A percentile compares a stretch with the other conserved stretches of the same genome.
Evolutionary conservation across 2,113 vertebrate genomes (phyloP).

Genomic region (Antigone vipio): DNA sequence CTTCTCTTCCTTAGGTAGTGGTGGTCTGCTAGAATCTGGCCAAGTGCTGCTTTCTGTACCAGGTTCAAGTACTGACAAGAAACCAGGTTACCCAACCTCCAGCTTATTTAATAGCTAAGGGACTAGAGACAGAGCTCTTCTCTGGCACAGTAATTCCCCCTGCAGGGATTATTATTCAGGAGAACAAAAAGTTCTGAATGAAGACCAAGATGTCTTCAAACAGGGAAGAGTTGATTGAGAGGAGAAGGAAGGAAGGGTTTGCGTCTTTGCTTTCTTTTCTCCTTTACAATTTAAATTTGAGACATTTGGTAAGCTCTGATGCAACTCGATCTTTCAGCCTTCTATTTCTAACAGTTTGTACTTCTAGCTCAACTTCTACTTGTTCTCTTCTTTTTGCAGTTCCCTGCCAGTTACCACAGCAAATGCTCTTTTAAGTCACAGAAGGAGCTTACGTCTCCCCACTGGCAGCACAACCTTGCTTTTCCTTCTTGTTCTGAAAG

Average conservation of each 20-base stretch:
- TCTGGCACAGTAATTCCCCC: not conserved
- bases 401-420: not conserved
- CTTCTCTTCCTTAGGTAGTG: not conserved
- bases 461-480: not conserved
- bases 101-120: not conserved
- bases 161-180: not conserved
- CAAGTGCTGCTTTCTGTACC: not conserved
- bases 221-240: not conserved
- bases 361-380: not conserved
- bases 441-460: not conserved
- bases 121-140: not conserved
- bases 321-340: not conserved
- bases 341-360: not conserved
- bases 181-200: not conserved
- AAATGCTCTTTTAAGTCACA: constrained; percentile 11
- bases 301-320: not conserved
- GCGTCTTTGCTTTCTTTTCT: not conserved
- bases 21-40: not conserved
- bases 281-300: not conserved
- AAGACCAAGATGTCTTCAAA: not conserved
- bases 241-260: not conserved
- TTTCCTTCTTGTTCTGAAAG: not conserved
- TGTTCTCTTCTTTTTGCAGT: not conserved
- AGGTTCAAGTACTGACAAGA: not conserved
- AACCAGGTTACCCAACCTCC: not conserved